Evolutionary conservation across 2,113 vertebrate genomes (phyloP), one percentile per base, ranked within the genome.

Genomic region (Alethe castanea): DNA sequence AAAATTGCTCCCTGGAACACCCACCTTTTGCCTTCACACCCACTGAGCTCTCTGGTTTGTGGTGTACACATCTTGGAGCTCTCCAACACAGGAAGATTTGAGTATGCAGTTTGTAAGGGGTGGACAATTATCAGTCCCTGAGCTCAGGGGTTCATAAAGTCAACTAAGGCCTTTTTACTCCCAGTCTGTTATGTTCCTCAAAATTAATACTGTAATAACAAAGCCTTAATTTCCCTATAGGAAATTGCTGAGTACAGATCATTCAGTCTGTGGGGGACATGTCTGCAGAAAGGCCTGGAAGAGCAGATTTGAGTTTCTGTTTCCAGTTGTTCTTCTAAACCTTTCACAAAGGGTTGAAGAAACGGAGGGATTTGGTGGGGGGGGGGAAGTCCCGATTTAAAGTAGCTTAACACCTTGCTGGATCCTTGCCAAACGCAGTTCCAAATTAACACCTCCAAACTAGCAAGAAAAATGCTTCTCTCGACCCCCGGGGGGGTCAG

Each of bases 341-440:
- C 42, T 80, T 84, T 83, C 40, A 83, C 13, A 86, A 93, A 88
- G 26, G n/a, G 9, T 3, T 77, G 85, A 94, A 62, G 52, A 81
- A 95, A 89, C 22, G 71, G n/a, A 90, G 83, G 42, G 35, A 69
- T 6, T 0, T 16, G 28, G 31, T 62, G 44, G 36, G 26, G 80
- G n/a, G 40, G 40, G 44, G 40, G 26, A 86, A 80, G 17, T 90
- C 66, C 42, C 2, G 1, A 70, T 23, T 79, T 64, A 52, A 88
- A 86, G 60, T 10, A 92, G 86, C 64, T 71, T 70, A 94, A 93
- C 76, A 94, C 85, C 93, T 92, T 95, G 88, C 47, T 95, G 94
- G 93, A 90, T 73, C 56, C 40, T 74, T 0, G 31, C 88, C 88
- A 82, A 92, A 78, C 3, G 7, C 25, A 61, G 60, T 88, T 92